These are phyloP conservation scores for Panurus biarmicus DNA, from an alignment of 2,113 vertebrate species.

Conservation along the genomic window DNA sequence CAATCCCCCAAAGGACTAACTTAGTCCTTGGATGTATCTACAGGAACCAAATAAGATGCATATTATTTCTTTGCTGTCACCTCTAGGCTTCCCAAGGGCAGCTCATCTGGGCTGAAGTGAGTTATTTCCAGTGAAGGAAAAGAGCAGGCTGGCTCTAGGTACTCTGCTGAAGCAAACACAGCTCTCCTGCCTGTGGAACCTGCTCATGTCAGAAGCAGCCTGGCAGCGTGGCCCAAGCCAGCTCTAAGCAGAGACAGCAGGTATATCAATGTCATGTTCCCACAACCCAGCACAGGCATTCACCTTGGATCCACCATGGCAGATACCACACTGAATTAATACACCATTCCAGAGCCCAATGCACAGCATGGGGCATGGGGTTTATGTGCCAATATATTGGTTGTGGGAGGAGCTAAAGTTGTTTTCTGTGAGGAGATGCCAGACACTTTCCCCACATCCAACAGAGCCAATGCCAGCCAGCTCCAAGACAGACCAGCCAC, in stretches of 20 bases:
- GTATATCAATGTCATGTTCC: accelerated
- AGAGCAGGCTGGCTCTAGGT: background rate
- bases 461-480: accelerated
- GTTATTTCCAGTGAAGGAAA: background rate
- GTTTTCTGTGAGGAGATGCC: background rate
- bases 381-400: background rate
- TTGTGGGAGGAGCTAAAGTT: background rate
- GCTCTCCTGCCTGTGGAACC: background rate
- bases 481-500: background rate
- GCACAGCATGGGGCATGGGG: background rate
- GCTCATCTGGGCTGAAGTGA: background rate
- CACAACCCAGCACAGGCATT: background rate
- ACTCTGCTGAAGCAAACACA: background rate
- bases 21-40: background rate
- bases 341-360: background rate
- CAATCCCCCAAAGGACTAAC: background rate
- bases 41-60: background rate
- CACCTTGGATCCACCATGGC: background rate
- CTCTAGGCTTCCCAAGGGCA: background rate
- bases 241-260: background rate
- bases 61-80: accelerated
- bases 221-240: background rate
- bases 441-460: accelerated
- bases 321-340: background rate
- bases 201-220: background rate